Evolutionary conservation across 2,888 invertebrate species (phyloP), one percentile per base, ranked within the genome.

Genomic region (Portevinia maculata): DNA sequence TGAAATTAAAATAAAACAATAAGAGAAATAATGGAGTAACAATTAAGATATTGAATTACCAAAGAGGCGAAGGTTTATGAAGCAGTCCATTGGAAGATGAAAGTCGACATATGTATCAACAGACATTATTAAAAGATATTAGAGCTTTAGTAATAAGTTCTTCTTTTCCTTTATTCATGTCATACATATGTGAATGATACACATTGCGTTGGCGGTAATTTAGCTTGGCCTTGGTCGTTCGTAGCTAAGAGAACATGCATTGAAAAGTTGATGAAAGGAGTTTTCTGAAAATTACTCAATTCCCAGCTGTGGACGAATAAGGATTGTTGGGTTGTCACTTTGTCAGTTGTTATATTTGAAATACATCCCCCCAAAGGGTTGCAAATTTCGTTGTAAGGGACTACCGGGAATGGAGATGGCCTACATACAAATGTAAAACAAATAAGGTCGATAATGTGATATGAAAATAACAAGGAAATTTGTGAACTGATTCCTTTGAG

Each of bases 311-410:
- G 67, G 30, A 44, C 30, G 17, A 19, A 55, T 39, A 44, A 21
- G 52, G 78, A 59, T 55, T 21, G n/a, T 50, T 39, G 44, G 48
- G 41, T 57, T 70, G 64, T 5, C 2, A n/a, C n/a, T n/a, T n/a
- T n/a, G n/a, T n/a, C n/a, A n/a, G n/a, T n/a, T n/a, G n/a, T n/a
- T n/a, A n/a, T 48, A 79, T 67, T 74, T 59, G 60, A 44, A 62
- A 59, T 75, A 70, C 39, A 75, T 53, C 59, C 52, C 39, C 57
- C 41, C 28, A 50, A 69, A 39, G 52, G 64, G 69, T 64, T 70
- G 48, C 57, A 64, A 75, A 81, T 75, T 75, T 28, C 75, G 79
- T 57, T 81, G 75, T 70, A 39, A 71, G 55, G n/a, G 34, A 28
- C 52, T 44, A 21, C 50, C n/a, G 57, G 57, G 65, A 74, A 30